Percentiles rank a stretch among this genome's conserved stretches.
phyloP scores from a whole-genome alignment of 2,888 invertebrate genomes.

The Emmelina monodactyla region DNA sequence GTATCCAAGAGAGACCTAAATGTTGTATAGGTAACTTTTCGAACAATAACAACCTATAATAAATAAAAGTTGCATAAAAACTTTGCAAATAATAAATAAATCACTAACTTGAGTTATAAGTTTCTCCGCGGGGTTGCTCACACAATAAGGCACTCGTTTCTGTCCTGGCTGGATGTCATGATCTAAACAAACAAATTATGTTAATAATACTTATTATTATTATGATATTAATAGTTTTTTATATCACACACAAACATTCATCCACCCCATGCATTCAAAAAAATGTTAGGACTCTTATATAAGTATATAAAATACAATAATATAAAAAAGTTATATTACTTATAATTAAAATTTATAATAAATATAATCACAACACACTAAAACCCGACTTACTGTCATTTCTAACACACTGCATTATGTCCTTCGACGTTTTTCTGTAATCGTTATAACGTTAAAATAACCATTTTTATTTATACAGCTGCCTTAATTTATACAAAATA shows the following conservation, averaged over 20 bases:
- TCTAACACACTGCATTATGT: slow-evolving; percentile 60
- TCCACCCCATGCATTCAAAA: too few species aligned
- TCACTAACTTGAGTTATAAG: slow-evolving; percentile 52
- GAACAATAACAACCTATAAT: too few species aligned
- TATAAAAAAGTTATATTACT: neutral
- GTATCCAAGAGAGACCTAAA: too few species aligned
- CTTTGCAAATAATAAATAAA: too few species aligned
- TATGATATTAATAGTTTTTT: too few species aligned
- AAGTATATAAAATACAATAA: neutral
- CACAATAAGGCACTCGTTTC: slow-evolving; percentile 58
- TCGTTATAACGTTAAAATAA: slow-evolving; percentile 27
- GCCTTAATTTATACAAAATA: slow-evolving; percentile 7
- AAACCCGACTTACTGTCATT: slow-evolving; percentile 54
- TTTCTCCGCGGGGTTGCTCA: slow-evolving; percentile 57
- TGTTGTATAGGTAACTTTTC: too few species aligned
- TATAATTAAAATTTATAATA: neutral
- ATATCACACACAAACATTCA: too few species aligned
- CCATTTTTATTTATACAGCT: slow-evolving; percentile 20
- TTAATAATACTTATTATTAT: slow-evolving; percentile 6
- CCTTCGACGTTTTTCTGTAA: slow-evolving; percentile 62
- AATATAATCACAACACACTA: slow-evolving; percentile 58
- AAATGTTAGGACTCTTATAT: neutral
- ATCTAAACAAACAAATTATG: slow-evolving; percentile 35
- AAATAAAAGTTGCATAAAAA: too few species aligned
- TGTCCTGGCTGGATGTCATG: slow-evolving; percentile 48